These are phyloP conservation scores for Sesia bembeciformis DNA, from an alignment of 2,888 invertebrate species.

Conservation along the genomic window DNA sequence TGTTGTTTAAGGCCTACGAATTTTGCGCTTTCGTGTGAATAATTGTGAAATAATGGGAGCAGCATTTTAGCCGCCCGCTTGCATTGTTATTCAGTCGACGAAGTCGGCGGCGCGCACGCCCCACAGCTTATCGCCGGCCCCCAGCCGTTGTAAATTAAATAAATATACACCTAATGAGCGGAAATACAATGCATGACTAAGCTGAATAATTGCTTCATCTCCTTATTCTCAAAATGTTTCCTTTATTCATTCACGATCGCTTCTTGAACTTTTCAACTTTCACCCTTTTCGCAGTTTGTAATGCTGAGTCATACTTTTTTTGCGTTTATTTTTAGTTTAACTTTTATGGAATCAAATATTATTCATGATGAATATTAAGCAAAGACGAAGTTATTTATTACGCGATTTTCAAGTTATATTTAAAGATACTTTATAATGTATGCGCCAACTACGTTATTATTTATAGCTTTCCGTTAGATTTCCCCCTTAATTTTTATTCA, in stretches of 20 bases:
- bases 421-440: constrained; percentile 3
- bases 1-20: not conserved
- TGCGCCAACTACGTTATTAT: constrained; percentile 38
- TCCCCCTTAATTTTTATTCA: constrained; percentile 34
- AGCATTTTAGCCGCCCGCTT: constrained; percentile 51
- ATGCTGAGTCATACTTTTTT: not conserved
- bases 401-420: too few relatives aligned
- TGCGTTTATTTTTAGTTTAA: not conserved
- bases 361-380: not conserved
- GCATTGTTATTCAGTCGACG: constrained; percentile 70
- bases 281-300: too few relatives aligned
- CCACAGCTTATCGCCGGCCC: constrained; percentile 64
- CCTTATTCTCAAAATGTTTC: constrained; percentile 12
- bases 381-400: too few relatives aligned
- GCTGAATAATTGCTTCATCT: constrained; percentile 67
- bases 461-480: constrained; percentile 36
- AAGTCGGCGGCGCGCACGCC: constrained; percentile 59
- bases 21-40: constrained; percentile 16
- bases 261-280: not conserved
- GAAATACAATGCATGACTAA: constrained; percentile 69
- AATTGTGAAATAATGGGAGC: constrained; percentile 25
- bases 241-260: constrained; percentile 11
- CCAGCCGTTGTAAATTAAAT: constrained; percentile 73
- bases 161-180: constrained; percentile 73
- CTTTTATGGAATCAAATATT: not conserved